Base-by-base conservation (phyloP, 2,797 vertebrate genomes). In the Apogon hyalosoma region DNA sequence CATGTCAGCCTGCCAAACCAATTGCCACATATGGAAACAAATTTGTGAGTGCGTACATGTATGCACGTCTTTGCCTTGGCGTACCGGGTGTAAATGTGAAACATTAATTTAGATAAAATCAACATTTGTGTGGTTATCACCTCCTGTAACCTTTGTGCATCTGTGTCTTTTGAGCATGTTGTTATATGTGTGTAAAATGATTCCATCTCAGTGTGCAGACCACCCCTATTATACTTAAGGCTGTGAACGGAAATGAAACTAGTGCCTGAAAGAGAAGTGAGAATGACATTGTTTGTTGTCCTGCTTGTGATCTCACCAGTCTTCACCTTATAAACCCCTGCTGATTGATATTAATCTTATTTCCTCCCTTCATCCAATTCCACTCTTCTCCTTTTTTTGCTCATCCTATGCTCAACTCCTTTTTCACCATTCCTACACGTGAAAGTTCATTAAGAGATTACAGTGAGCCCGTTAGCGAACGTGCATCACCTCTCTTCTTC, bases 401-500 rank as follows among this genome's bases (percentile, higher is more conserved):
- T 60, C 56, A 45, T 79, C 63, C 52, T 65, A 40, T 60, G 66
- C 63, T 67, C 58, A 13, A 38, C 52, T 54, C 48, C 41, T 85
- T 82, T 87, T 80, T n/a, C 43, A 47, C 40, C 58, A 77, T 87
- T 84, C 71, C 55, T 77, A 57, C 79, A 73, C 12, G 24, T 72
- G 79, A 52, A 88, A 76, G 85, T 91, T 84, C 74, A 85, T 91
- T 88, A 93, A 78, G 82, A 79, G 90, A 87, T 91, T 91, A 92
- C 54, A 56, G 58, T 84, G 75, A 92, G 77, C 78, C 75, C 33
- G 46, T 82, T 79, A 84, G 70, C 1, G 11, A 83, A 85, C 10
- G 8, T 81, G 72, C 64, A 24, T 67, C 67, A 2, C 0, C 39
- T 41, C 4, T n/a, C 45, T 52, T 69, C 56, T 28, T 46, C 10